Conservation (phyloP, 1,140 invertebrate species). For the Zophobas atratus region DNA sequence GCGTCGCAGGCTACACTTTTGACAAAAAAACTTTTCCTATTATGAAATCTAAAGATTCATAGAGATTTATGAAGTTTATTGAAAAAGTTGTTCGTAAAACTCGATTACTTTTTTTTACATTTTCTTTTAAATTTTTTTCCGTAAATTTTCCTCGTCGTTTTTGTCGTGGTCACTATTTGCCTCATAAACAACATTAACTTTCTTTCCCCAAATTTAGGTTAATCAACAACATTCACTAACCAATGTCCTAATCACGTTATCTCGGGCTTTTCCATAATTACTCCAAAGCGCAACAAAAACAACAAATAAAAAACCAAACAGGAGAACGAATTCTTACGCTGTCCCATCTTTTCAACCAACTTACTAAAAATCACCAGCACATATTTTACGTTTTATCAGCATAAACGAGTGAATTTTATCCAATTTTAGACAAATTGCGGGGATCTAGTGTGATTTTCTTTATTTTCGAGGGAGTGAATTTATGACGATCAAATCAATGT, state of each 20-base stretch:
- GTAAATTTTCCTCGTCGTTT: neutral
- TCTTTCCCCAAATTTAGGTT: constrained; percentile 6
- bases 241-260: constrained; percentile 8
- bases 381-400: constrained; percentile 18
- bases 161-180: neutral
- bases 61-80: constrained; percentile 45
- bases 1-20: constrained; percentile 42
- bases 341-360: constrained; percentile 13
- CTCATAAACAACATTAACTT: constrained; percentile 9
- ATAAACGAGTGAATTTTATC: constrained; percentile 21
- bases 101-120: constrained; percentile 17
- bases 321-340: neutral
- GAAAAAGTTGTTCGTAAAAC: constrained; percentile 3
- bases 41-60: constrained; percentile 46
- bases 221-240: neutral
- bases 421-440: constrained; percentile 38
- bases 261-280: constrained; percentile 4
- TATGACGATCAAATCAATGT: constrained; percentile 42
- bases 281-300: constrained; percentile 5
- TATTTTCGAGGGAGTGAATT: constrained; percentile 31
- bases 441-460: constrained; percentile 34
- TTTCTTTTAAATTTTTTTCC: neutral
- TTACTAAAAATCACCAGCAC: constrained; percentile 18
- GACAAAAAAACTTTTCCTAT: constrained; percentile 51
- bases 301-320: constrained; percentile 1